Base-by-base conservation (phyloP, 2,113 vertebrate genomes). In the Spea bombifrons region DNA sequence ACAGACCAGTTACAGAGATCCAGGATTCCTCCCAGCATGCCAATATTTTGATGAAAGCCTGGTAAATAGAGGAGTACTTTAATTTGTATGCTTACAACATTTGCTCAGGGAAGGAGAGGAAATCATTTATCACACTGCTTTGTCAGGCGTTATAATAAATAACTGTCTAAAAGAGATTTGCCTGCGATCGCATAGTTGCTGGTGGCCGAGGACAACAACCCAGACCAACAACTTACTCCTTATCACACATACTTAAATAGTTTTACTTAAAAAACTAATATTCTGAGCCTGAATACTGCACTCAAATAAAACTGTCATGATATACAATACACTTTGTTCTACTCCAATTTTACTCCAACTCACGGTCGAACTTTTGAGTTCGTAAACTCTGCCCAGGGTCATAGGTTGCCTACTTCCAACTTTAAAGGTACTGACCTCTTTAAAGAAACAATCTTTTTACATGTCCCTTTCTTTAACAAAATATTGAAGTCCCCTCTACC, bases 91-190 rank as follows among this genome's bases (percentile, higher is more conserved):
- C 73, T 75, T 66, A 53, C 48, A 66, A 75, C 48, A 30, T 75
- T 75, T 75, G 64, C 73, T 53, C 30, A 75, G 48, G 49, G 59
- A 53, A 50, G 53, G 53, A 66, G 49, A 65, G 73, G 73, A 75
- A 75, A 66, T 75, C 48, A 75, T 66, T 66, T 66, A 75, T 75
- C 73, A 75, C 48, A 46, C 16, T 66, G 49, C 44, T 66, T 52
- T 66, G 73, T 53, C 73, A 63, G 73, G 63, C 8, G 12, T 5
- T 53, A 66, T 75, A 75, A 75, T 75, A 65, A 75, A 71, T 71
- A 71, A 52, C 69, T 71, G 63, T 66, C 73, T 53, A 30, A 30
- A 30, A 66, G 73, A 66, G 73, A 66, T 17, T 75, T 75, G 47
- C 73, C 49, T n/a, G 63, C 64, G 59, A 49, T 75, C 47, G 16